phyloP scores from a whole-genome alignment of 2,113 vertebrate genomes.

The Salvelinus fontinalis region DNA sequence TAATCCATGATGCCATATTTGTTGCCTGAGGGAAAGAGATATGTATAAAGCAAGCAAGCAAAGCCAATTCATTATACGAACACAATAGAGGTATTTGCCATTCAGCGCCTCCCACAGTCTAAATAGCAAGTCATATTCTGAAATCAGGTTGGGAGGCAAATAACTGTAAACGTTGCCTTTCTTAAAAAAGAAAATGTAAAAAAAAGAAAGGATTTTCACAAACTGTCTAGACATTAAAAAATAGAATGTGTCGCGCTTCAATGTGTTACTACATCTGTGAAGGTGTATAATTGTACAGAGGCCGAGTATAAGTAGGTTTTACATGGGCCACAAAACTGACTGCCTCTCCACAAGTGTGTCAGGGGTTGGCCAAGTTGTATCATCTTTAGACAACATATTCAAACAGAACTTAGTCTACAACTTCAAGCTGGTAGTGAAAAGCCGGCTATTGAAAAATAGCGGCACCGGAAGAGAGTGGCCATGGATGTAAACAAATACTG shows the following conservation, averaged over 20 bases:
- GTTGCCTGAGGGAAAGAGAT: conserved; percentile 31
- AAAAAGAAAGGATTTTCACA: background rate
- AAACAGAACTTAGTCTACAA: no score
- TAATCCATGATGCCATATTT: conserved; percentile 58
- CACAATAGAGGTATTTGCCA: background rate
- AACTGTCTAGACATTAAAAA: background rate
- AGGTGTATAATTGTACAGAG: background rate
- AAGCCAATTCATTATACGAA: background rate
- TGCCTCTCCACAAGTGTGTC: background rate
- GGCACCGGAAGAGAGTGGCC: no score
- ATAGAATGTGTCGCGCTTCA: background rate
- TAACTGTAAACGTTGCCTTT: background rate
- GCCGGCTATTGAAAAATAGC: no score
- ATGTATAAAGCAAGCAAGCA: background rate
- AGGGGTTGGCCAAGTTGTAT: no score
- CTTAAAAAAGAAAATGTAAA: background rate
- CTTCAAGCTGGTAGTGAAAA: no score
- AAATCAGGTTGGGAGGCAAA: background rate
- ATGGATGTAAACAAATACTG: no score
- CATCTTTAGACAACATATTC: no score
- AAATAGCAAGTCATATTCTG: background rate
- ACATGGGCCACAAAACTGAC: background rate
- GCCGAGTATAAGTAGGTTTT: background rate
- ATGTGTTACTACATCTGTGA: background rate
- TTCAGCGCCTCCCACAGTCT: background rate